phyloP scores from a whole-genome alignment of 2,888 invertebrate genomes.

The Clitarchus hookeri region DNA sequence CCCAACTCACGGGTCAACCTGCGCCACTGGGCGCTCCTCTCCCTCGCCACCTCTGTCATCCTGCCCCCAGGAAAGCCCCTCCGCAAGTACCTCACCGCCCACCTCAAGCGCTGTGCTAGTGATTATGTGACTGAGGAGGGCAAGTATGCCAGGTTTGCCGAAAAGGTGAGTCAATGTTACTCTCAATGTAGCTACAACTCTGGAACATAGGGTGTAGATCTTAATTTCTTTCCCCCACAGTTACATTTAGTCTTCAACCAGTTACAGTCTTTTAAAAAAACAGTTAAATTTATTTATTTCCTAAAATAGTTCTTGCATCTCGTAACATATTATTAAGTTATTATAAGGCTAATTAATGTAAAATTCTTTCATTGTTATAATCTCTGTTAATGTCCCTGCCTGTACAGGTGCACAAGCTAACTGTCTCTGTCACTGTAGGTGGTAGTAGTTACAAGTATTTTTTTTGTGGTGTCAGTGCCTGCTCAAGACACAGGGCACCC shows the following conservation, averaged over 20 bases:
- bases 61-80: slow-evolving; percentile 85
- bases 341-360: too few species aligned
- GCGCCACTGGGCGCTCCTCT: slow-evolving; percentile 90
- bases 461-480: slow-evolving; percentile 60
- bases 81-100: slow-evolving; percentile 84
- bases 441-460: too few species aligned
- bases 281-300: too few species aligned
- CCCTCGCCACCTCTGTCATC: slow-evolving; percentile 79
- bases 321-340: too few species aligned
- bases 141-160: slow-evolving; percentile 90
- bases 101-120: slow-evolving; percentile 85
- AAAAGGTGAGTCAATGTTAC: slow-evolving; percentile 63
- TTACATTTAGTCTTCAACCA: too few species aligned
- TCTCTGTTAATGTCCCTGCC: neutral
- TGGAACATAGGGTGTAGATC: too few species aligned
- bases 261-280: too few species aligned
- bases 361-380: neutral
- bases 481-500: slow-evolving; percentile 66
- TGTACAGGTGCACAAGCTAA: neutral
- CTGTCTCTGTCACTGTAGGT: too few species aligned
- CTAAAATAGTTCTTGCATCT: too few species aligned
- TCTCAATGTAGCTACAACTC: too few species aligned
- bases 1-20: slow-evolving; percentile 84
- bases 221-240: too few species aligned
- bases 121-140: slow-evolving; percentile 92